Evolutionary conservation across 2,113 vertebrate species (phyloP), one percentile per base, ranked within the genome.

Genomic region (Hydrochoerus hydrochaeris): DNA sequence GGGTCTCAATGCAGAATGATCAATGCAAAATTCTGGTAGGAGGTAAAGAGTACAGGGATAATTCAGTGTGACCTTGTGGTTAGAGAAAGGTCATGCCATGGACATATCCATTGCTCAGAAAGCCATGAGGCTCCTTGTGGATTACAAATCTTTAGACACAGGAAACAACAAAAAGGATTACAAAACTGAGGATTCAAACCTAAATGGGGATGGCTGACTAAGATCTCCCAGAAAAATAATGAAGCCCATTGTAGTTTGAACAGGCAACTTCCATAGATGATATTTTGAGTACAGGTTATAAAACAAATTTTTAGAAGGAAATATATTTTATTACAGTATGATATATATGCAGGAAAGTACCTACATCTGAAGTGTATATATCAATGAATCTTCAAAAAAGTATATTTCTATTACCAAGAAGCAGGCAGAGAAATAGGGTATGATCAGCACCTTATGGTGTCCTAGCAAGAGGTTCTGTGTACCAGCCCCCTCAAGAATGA

Each of bases 21-120:
- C 95, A 94, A 82, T 83, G 88, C 11, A 89, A 9, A 73, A 0
- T 96, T 10, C 19, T 26, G 71, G 13, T 83, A 96, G 85, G 85
- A 71, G 88, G 88, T 97, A 93, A 12, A 96, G 49, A 93, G 52
- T 60, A 91, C 19, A 88, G 3, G 67, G 92, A 88, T 93, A 86
- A 97, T 96, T 97, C 95, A 96, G 73, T 60, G 77, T 85, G 63
- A 24, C 49, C 38, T 96, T 98, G 4, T 2, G 63, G 32, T 81
- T 97, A 91, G 91, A 96, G 41, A 98, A 98, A 98, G 83, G 63
- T 97, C 92, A 98, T 95, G 91, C 60, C 71, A 95, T 24, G 94
- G 82, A 88, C 3, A 49, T 90, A 91, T 90, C 49, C 54, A 28
- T 96, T 96, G 38, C 30, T 96, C 83, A 97, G 92, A 95, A 77